phyloP scores from a whole-genome alignment of 30 jellyfish, hydroid and myxozoan genomes.

The Mastigias papua region DNA sequence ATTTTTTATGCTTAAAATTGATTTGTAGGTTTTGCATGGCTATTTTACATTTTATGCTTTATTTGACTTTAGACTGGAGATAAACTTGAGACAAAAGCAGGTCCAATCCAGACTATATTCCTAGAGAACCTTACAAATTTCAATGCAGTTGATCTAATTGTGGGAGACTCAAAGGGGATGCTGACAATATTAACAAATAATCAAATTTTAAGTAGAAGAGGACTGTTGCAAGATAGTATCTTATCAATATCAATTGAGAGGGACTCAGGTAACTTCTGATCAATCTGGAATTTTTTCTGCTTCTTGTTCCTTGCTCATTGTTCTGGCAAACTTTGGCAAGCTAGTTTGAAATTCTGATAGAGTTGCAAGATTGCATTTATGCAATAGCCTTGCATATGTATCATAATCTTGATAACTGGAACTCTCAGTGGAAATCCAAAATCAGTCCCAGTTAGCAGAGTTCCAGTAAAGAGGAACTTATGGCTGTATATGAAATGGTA shows the following conservation, averaged over 20 bases:
- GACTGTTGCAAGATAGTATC: slow-evolving; percentile 62
- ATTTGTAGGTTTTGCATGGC: too few species aligned
- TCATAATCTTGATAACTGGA: too few species aligned
- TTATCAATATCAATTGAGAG: slow-evolving; percentile 53
- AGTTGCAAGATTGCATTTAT: too few species aligned
- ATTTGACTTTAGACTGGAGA: slow-evolving; percentile 24
- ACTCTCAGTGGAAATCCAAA: too few species aligned
- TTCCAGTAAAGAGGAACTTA: too few species aligned
- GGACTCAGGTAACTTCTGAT: slow-evolving; percentile 72
- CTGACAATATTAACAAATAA: slow-evolving; percentile 83
- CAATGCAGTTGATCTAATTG: slow-evolving; percentile 73
- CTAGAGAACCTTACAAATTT: slow-evolving; percentile 82
- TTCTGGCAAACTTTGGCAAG: neutral
- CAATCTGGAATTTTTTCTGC: neutral
- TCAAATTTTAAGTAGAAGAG: slow-evolving; percentile 84
- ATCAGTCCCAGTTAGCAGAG: too few species aligned
- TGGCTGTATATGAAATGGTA: too few species aligned
- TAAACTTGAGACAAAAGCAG: slow-evolving; percentile 89
- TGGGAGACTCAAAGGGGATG: slow-evolving; percentile 89
- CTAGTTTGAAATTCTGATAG: too few species aligned
- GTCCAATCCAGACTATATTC: slow-evolving; percentile 77
- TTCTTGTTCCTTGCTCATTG: neutral
- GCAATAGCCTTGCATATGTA: too few species aligned
- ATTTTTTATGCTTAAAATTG: too few species aligned
- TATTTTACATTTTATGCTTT: too few species aligned